Evolutionary conservation across 2,888 invertebrate genomes (phyloP).

Genomic region (Trachelus tabidus): DNA sequence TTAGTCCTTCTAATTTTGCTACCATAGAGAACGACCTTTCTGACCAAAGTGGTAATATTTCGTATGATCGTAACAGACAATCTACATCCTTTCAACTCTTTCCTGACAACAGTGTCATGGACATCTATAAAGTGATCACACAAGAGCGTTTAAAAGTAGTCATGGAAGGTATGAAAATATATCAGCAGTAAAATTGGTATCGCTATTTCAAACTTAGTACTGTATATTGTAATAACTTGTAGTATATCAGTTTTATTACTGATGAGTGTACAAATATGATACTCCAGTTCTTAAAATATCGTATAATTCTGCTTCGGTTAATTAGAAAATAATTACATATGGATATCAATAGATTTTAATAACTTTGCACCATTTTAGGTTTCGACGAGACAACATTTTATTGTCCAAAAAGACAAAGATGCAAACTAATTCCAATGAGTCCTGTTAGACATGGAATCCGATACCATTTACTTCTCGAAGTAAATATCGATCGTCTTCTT

Average conservation of each 20-base stretch:
- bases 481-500: conserved; percentile 71
- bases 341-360: no score
- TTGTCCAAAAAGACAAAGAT: conserved; percentile 74
- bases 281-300: no score
- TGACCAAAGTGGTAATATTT: conserved; percentile 52
- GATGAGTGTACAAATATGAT: not conserved
- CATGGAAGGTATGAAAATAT: conserved; percentile 67
- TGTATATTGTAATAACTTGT: conserved; percentile 2
- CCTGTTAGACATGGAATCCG: conserved; percentile 72
- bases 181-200: conserved; percentile 13
- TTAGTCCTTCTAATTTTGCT: conserved; percentile 64
- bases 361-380: conserved; percentile 42
- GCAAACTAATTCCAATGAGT: conserved; percentile 74
- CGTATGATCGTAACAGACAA: conserved; percentile 23
- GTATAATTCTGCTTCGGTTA: no score
- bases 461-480: conserved; percentile 78
- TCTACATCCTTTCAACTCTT: conserved; percentile 63
- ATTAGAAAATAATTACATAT: no score
- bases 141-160: conserved; percentile 75
- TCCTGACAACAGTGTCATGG: conserved; percentile 68
- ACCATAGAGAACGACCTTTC: conserved; percentile 73
- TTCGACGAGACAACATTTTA: conserved; percentile 74
- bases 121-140: conserved; percentile 73
- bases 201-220: conserved; percentile 5
- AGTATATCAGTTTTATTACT: conserved; percentile 8